Evolutionary conservation across 2,888 invertebrate species (phyloP).

Genomic region (Agrochola lychnidis): DNA sequence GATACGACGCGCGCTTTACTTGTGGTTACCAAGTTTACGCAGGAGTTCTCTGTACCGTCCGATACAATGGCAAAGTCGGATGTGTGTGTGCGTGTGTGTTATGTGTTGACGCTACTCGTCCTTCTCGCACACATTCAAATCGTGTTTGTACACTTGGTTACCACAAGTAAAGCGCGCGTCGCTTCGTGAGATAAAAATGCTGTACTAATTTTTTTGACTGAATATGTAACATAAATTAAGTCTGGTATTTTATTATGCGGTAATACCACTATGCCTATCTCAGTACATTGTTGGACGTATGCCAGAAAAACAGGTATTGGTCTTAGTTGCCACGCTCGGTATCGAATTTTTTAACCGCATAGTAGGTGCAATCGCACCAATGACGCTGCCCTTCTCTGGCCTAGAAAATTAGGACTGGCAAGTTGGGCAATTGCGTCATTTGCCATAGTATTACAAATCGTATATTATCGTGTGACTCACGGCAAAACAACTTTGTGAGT

Average conservation of each 20-base stretch:
- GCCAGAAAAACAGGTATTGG: conserved; percentile 46
- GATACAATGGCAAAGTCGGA: too few relatives aligned
- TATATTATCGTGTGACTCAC: conserved; percentile 7
- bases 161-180: too few relatives aligned
- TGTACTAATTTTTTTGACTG: too few relatives aligned
- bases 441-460: conserved; percentile 15
- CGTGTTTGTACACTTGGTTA: too few relatives aligned
- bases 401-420: conserved; percentile 37
- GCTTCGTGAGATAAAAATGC: too few relatives aligned
- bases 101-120: too few relatives aligned
- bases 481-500: not conserved
- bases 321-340: conserved; percentile 16
- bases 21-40: too few relatives aligned
- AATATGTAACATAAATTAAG: conserved; percentile 2
- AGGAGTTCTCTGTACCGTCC: too few relatives aligned
- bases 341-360: conserved; percentile 43
- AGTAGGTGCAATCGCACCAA: conserved; percentile 21
- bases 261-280: conserved; percentile 32
- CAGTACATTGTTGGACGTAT: conserved; percentile 34
- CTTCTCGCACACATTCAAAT: too few relatives aligned
- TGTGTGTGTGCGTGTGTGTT: too few relatives aligned
- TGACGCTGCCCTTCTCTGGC: conserved; percentile 44
- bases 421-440: conserved; percentile 28
- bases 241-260: conserved; percentile 17
- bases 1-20: too few relatives aligned